Conservation (phyloP, 2,888 invertebrate genomes). For the Plagodis dolabraria region DNA sequence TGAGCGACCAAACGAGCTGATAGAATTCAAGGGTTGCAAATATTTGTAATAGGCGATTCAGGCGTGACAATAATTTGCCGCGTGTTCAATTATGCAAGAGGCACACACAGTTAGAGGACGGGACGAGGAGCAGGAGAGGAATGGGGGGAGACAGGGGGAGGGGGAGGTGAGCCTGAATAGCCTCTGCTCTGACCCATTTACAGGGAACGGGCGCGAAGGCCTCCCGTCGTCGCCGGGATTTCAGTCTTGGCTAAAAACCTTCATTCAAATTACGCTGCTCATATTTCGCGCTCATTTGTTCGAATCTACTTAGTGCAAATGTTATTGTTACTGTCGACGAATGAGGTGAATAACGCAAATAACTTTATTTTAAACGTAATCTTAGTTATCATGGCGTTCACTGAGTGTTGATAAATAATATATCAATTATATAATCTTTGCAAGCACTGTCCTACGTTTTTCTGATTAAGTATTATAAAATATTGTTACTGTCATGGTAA, state of each 20-base stretch:
- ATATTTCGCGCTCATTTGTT: constrained; percentile 40
- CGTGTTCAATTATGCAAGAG: constrained; percentile 81
- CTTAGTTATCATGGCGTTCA: too few species aligned
- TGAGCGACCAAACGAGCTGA: constrained; percentile 26
- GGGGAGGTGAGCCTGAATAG: constrained; percentile 62
- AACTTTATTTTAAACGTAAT: not conserved
- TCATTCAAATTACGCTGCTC: constrained; percentile 40
- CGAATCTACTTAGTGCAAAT: constrained; percentile 36
- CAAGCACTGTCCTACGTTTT: too few species aligned
- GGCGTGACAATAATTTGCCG: constrained; percentile 78
- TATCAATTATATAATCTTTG: too few species aligned
- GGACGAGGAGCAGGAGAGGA: constrained; percentile 48
- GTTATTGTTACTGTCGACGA: constrained; percentile 27
- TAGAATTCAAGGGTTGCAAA: constrained; percentile 56
- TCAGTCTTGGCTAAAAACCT: constrained; percentile 40
- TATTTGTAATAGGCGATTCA: constrained; percentile 56
- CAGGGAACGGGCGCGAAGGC: constrained; percentile 67
- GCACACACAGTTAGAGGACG: constrained; percentile 64
- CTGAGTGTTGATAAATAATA: too few species aligned
- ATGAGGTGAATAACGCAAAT: constrained; percentile 13
- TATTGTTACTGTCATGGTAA: too few species aligned
- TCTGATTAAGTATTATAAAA: too few species aligned
- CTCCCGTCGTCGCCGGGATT: constrained; percentile 48
- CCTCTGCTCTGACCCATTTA: constrained; percentile 83
- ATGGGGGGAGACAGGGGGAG: constrained; percentile 44